phyloP scores from a whole-genome alignment of 2,888 invertebrate species.

The Drosophila robusta region DNA sequence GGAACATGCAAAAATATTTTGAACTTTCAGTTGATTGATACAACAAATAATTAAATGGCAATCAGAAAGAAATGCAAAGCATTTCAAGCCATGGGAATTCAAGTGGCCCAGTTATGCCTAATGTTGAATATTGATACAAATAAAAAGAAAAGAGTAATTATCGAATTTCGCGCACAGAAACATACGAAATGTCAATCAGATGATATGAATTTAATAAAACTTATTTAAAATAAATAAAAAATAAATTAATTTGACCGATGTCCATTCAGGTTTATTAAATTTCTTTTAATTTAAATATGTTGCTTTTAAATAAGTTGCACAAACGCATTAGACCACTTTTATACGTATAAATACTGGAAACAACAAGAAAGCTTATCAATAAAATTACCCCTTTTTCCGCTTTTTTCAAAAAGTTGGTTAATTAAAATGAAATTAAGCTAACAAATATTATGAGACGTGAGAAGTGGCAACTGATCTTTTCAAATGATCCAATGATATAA shows the following conservation, averaged over 20 bases:
- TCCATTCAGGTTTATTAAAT: too few relatives aligned
- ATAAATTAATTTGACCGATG: too few relatives aligned
- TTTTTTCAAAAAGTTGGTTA: slow-evolving; percentile 10
- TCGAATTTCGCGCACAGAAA: too few relatives aligned
- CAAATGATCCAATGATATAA: slow-evolving; percentile 26
- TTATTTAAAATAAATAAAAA: too few relatives aligned
- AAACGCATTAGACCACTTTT: too few relatives aligned
- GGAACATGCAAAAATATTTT: slow-evolving; percentile 51
- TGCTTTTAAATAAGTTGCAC: too few relatives aligned
- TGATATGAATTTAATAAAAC: too few relatives aligned
- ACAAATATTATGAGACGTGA: slow-evolving; percentile 33
- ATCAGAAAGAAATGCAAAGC: slow-evolving; percentile 34
- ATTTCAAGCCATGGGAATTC: slow-evolving; percentile 32
- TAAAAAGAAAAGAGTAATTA: neutral
- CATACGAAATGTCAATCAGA: too few relatives aligned
- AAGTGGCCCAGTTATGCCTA: neutral
- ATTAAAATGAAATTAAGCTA: slow-evolving; percentile 54
- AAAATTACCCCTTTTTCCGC: slow-evolving; percentile 4
- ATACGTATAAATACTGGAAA: too few relatives aligned
- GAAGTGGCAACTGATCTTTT: slow-evolving; percentile 30
- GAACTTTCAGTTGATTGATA: slow-evolving; percentile 50
- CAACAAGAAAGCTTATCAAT: too few relatives aligned
- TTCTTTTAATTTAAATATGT: too few relatives aligned
- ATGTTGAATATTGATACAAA: too few relatives aligned
- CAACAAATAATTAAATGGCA: slow-evolving; percentile 52